These are phyloP conservation scores for Adoxophyes honmai DNA, from an alignment of 1,140 invertebrate genomes.

Conservation along the genomic window DNA sequence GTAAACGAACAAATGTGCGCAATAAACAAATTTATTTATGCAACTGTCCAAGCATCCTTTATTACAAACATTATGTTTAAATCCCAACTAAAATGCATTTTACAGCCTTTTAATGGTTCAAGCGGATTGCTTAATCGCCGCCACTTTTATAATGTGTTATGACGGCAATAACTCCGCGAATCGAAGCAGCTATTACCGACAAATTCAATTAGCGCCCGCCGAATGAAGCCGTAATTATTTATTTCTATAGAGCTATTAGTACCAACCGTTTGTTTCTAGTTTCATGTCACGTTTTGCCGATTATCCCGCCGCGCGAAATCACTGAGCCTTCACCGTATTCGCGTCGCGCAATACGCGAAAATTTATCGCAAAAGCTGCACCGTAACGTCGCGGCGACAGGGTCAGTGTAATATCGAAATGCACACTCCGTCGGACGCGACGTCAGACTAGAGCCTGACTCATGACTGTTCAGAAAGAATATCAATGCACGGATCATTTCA, in stretches of 20 bases:
- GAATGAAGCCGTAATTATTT: background rate
- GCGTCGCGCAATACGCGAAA: background rate
- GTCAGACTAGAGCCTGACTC: too few relatives aligned
- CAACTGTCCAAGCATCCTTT: too few relatives aligned
- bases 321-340: conserved; percentile 17
- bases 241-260: conserved; percentile 25
- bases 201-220: too few relatives aligned
- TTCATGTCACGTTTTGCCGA: conserved; percentile 30
- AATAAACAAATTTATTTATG: too few relatives aligned
- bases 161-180: background rate
- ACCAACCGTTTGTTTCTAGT: background rate
- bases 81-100: background rate
- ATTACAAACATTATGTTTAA: too few relatives aligned
- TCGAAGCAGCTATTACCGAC: background rate
- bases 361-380: too few relatives aligned
- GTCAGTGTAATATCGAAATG: background rate
- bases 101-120: background rate
- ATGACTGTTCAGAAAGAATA: too few relatives aligned
- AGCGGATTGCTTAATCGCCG: background rate
- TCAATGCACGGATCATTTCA: background rate
- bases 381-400: too few relatives aligned
- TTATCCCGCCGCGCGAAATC: conserved; percentile 21
- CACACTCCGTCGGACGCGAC: conserved; percentile 13
- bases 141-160: conserved; percentile 2
- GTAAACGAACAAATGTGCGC: too few relatives aligned